Base-by-base conservation (phyloP, 2,113 vertebrate genomes). In the Nymphicus hollandicus region DNA sequence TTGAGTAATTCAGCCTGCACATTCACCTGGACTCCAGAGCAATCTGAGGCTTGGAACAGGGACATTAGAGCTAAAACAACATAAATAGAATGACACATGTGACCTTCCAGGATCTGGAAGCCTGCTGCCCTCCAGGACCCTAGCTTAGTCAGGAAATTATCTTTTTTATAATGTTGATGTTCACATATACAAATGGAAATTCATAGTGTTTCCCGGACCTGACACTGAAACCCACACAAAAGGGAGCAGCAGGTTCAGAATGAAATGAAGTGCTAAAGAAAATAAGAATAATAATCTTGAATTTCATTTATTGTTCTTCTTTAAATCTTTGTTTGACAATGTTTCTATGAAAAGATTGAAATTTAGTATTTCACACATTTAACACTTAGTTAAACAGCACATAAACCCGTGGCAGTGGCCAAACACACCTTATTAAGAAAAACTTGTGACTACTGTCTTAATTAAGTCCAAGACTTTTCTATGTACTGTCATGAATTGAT, bases 111-210 rank as follows among this genome's bases (percentile, higher is more conserved):
- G 72, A 74, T 56, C 46, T 90, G 50, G 60, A 86, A 86, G 35
- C 37, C 50, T 93, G 46, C 41, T 94, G n/a, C 64, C 55, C 27
- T 94, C 60, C 50, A 58, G 43, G 53, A 88, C 55, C 64, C 71
- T 73, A 46, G 44, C 52, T 71, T 83, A 74, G 79, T 78, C 86
- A 91, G 86, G 72, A 96, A 93, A 93, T 83, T 23, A 65, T 88
- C 4, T 31, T 81, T 94, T 96, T 89, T 82, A 80, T 83, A 56
- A 81, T 52, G 33, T 69, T 90, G 72, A 79, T 25, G 6, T 84
- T 95, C 61, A 79, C 56, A 60, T 49, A 44, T 7, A 29, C 39
- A 71, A 92, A 43, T 92, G 64, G 68, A 91, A 93, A 93, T 77
- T 50, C 58, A 11, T 46, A 66, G 53, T 56, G 29, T 74, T 97